phyloP scores from a whole-genome alignment of 2,797 vertebrate species.

The Molossus alvarezi region DNA sequence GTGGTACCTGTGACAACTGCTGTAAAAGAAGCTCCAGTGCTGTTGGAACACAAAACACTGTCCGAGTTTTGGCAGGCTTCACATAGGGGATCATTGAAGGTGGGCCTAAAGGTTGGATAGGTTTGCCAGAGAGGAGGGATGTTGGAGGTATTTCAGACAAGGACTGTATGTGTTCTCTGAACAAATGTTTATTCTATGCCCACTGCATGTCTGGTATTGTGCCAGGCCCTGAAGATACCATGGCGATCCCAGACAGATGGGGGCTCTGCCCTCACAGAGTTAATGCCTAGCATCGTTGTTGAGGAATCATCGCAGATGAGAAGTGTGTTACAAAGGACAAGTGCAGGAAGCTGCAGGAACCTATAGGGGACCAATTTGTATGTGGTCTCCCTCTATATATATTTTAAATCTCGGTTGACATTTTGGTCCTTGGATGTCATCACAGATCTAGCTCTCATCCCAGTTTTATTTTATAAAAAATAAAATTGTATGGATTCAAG shows the following conservation, averaged over 20 bases:
- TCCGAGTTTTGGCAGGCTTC: background rate
- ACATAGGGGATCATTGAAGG: background rate
- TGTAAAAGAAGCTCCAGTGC: background rate
- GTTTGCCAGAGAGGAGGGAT: background rate
- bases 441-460: background rate
- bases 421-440: background rate
- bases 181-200: background rate
- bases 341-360: background rate
- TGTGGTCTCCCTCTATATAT: background rate
- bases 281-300: background rate
- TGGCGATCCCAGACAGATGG: background rate
- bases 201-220: background rate
- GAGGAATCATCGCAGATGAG: background rate
- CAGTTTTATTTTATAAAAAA: slow-evolving; percentile 1
- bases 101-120: background rate
- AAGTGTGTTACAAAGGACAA: background rate
- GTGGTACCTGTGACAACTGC: background rate
- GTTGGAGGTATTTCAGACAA: background rate
- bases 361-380: no score
- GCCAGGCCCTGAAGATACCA: background rate
- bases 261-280: background rate
- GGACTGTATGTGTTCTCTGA: background rate
- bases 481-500: background rate
- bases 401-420: background rate
- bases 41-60: background rate